A percentile compares a stretch with the other conserved stretches of the same genome.
phyloP scores from a whole-genome alignment of 2,888 invertebrate species.

The Cremastinae sp. region DNA sequence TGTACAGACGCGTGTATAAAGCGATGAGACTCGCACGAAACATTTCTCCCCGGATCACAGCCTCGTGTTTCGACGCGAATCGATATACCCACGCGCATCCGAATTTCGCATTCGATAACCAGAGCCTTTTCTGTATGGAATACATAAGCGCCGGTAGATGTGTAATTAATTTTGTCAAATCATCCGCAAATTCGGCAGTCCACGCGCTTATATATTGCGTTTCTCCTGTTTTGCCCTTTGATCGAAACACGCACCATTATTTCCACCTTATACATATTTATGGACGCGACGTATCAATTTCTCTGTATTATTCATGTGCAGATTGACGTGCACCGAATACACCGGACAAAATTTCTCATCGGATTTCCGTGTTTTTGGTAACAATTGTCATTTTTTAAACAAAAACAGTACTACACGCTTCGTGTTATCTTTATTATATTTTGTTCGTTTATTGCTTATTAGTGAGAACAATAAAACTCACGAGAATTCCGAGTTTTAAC shows the following conservation, averaged over 20 bases:
- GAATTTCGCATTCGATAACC: conserved; percentile 1
- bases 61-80: no score
- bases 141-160: not conserved
- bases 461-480: no score
- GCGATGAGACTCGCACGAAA: not conserved
- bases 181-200: conserved; percentile 41
- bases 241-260: no score
- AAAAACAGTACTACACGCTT: no score
- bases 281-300: not conserved
- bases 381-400: no score
- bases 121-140: no score
- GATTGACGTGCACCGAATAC: not conserved
- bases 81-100: no score
- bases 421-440: no score
- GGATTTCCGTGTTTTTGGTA: conserved; percentile 3
- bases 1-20: conserved; percentile 1
- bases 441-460: no score
- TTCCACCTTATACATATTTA: no score
- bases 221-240: not conserved
- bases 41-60: no score
- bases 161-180: conserved; percentile 54
- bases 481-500: no score
- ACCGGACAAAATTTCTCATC: not conserved
- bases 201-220: conserved; percentile 4
- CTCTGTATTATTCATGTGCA: conserved; percentile 4